Evolutionary conservation across 2,113 vertebrate species (phyloP), one percentile per base, ranked within the genome.

Genomic region (Elephas maximus): DNA sequence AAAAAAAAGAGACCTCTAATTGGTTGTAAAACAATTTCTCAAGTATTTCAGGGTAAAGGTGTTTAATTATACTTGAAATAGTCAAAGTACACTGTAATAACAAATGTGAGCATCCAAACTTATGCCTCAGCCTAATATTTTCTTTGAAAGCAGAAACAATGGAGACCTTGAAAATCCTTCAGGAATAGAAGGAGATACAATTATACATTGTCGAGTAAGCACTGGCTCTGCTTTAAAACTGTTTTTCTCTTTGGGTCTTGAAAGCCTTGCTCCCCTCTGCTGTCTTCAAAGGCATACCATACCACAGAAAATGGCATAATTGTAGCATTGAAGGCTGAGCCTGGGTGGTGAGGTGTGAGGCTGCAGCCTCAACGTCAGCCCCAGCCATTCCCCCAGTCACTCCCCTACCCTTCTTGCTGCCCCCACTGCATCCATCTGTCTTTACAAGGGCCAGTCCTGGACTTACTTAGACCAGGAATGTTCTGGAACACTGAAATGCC

Each of bases 211-310:
- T 62, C 2, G 28, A 95, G 57, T 15, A 93, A 60, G n/a, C 18
- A 14, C 5, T 44, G 73, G 14, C 24, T 96, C 24, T 57, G 5
- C 51, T 62, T 60, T 83, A 62, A 83, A 80, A 95, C 12, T 60
- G 44, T 41, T 94, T 81, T 93, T 30, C 63, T 90, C 17, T 93
- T 76, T 44, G 45, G 88, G 81, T 63, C 15, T 80, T 90, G n/a
- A 87, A 92, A 92, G 12, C 37, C 73, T 96, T 18, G 0, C 48
- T 95, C 23, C 24, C 11, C 11, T 89, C 62, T 77, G 17, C n/a
- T 78, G 15, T 79, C 77, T 96, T 90, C 92, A 95, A 93, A 96
- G 62, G 30, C 77, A 67, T 92, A 89, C 57, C 89, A 62, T 44
- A 10, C 30, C 2, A 30, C 37, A 79, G 53, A 88, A 65, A 84